Evolutionary conservation across 2,113 vertebrate genomes (phyloP), one percentile per base, ranked within the genome.

Genomic region (Noturus placidus): DNA sequence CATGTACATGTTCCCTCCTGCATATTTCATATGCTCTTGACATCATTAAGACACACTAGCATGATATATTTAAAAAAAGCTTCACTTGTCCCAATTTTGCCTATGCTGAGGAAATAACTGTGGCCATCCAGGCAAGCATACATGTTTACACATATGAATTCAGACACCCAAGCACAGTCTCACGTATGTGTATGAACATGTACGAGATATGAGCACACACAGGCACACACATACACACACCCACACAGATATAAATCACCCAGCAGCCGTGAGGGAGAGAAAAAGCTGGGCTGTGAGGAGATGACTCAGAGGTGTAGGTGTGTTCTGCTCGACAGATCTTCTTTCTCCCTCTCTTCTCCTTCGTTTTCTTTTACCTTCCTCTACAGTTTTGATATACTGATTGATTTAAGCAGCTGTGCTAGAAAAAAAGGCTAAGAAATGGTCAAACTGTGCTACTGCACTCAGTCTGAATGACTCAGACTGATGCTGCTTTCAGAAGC

Each of bases 301-400:
- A 90, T 91, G 90, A 91, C 87, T 91, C 90, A 91, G 90, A 90
- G 83, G 90, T 91, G 90, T 91, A 91, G 89, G 90, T 91, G 90
- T 89, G 84, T 90, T 87, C 89, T 88, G 85, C 85, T 89, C 78
- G 82, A 72, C 88, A 87, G 85, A 88, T 83, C 77, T 72, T 50
- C 83, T 76, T 56, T 88, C 67, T 89, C 88, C 50, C 67, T 85
- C 81, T 85, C 76, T 88, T 81, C n/a, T 69, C 84, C 79, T 87
- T 65, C 61, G 30, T 81, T 81, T 86, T 46, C 35, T 76, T 78
- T 82, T 50, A 83, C 61, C 84, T 57, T 67, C 42, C 82, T 89
- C 67, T 35, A 20, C 69, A 76, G 82, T 65, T 82, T 83, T 84
- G 82, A 90, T 88, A 83, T 84, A 82, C 76, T 82, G 84, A 88